Conservation (phyloP, 2,797 vertebrate species). For the Tamandua tetradactyla region DNA sequence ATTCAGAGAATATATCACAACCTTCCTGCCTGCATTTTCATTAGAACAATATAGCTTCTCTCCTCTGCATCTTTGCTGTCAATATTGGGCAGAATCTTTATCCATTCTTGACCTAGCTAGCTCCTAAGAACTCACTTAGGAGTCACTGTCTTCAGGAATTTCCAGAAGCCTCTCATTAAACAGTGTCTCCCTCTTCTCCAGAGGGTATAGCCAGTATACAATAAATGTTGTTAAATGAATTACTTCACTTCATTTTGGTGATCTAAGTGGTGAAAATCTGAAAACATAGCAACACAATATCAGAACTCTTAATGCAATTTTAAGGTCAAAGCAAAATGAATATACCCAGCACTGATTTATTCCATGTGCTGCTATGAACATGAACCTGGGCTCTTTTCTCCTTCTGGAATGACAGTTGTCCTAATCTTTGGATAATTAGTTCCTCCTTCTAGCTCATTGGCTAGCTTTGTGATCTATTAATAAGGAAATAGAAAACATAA, state of each 20-base stretch:
- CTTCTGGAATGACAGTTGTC: background rate
- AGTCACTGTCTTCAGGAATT: conserved; percentile 41
- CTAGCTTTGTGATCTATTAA: background rate
- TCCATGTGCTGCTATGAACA: background rate
- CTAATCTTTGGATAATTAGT: background rate
- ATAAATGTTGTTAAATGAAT: conserved; percentile 71
- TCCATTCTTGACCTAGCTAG: conserved; percentile 28
- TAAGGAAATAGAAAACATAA: conserved; percentile 12
- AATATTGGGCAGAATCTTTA: background rate
- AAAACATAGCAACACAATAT: conserved; percentile 53
- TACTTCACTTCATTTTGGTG: conserved; percentile 52
- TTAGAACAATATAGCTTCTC: background rate
- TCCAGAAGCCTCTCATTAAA: background rate
- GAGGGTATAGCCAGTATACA: conserved; percentile 9
- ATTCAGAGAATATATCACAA: background rate
- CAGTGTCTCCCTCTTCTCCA: background rate
- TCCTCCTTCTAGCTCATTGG: background rate
- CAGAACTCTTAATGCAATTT: conserved; percentile 38
- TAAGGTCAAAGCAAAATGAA: background rate
- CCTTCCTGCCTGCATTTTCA: background rate
- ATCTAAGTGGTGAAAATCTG: conserved; percentile 40
- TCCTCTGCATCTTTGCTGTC: background rate
- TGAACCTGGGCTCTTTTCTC: background rate
- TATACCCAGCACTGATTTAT: background rate
- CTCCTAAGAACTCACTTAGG: background rate